Base-by-base conservation (phyloP, 2,113 vertebrate species). In the Origma solitaria region DNA sequence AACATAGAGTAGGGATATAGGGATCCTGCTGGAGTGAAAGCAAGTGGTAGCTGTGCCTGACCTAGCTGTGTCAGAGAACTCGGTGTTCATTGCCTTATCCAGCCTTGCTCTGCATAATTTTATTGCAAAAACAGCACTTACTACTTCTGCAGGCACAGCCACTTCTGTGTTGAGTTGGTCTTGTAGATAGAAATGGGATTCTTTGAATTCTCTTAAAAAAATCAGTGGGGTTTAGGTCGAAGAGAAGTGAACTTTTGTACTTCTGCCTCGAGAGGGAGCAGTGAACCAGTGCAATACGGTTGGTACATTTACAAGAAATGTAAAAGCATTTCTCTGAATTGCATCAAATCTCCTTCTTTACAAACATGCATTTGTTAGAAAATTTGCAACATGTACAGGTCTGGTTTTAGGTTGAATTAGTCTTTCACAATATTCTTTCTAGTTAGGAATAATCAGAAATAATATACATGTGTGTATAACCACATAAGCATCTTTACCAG, bases 221-320 rank as follows among this genome's bases (percentile, higher is more conserved):
- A 85, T 37, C 17, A 22, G 3, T 4, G 0, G 14, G 17, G 44
- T 38, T 73, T 16, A 35, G 31, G 10, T 75, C 7, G 0, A 50
- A 42, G 65, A 57, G 49, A 80, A 68, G 24, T 1, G 68, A 81
- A 75, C 49, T 94, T 94, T 22, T 56, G 24, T 27, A 25, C 30
- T 86, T 95, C 47, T 86, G 56, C 95, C 95, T 96, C 76, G 0
- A 96, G 96, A 92, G 96, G 96, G 96, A 96, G 95, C 94, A 96
- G 64, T 3, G 1, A 90, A 54, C 86, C 80, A 60, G 23, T 33
- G 31, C 18, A 90, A 84, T 23, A 13, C 3, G 11, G 6, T 54
- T 28, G 56, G 15, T 86, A 42, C 3, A 0, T 53, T 82, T 70
- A 78, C 30, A 30, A 45, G 64, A 86, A 89, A 51, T 18, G 16